Percentiles rank a stretch among this genome's conserved stretches.
These are phyloP conservation scores for Metalampra italica DNA, from an alignment of 2,888 invertebrate genomes.

Conservation along the genomic window DNA sequence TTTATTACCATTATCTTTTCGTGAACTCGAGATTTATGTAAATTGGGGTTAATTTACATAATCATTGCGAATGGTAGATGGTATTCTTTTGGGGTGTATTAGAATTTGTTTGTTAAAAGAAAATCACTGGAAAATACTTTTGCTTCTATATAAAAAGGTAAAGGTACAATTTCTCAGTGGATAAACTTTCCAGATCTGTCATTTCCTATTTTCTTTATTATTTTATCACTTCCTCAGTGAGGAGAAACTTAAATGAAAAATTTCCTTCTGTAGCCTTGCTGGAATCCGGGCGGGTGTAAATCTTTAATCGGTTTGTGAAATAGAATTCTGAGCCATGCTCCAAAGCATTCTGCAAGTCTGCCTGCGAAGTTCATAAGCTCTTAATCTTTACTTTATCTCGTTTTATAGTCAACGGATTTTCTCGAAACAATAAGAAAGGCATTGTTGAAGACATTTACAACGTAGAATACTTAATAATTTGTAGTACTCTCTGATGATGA, in stretches of 20 bases:
- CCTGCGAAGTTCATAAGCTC: no score
- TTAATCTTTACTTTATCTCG: no score
- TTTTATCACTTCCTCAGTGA: neutral
- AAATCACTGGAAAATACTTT: neutral
- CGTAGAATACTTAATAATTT: no score
- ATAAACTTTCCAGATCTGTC: no score
- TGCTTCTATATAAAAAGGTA: neutral
- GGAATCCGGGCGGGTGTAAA: neutral
- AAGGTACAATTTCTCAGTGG: no score
- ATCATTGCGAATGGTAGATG: neutral
- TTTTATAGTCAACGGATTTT: no score
- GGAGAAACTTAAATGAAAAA: neutral
- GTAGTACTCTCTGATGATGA: no score
- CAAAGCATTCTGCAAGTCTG: neutral
- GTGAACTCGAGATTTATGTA: neutral
- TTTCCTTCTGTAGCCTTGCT: neutral
- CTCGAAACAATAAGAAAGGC: no score
- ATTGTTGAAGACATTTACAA: no score
- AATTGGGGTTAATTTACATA: neutral
- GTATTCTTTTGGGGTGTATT: neutral
- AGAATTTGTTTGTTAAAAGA: neutral
- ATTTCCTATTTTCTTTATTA: no score
- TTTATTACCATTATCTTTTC: neutral
- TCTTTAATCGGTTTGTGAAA: slow-evolving; percentile 1
- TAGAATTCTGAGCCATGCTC: neutral